Evolutionary conservation across 1,140 invertebrate genomes (phyloP), one percentile per base, ranked within the genome.

Genomic region (Euglossa dilemma): DNA sequence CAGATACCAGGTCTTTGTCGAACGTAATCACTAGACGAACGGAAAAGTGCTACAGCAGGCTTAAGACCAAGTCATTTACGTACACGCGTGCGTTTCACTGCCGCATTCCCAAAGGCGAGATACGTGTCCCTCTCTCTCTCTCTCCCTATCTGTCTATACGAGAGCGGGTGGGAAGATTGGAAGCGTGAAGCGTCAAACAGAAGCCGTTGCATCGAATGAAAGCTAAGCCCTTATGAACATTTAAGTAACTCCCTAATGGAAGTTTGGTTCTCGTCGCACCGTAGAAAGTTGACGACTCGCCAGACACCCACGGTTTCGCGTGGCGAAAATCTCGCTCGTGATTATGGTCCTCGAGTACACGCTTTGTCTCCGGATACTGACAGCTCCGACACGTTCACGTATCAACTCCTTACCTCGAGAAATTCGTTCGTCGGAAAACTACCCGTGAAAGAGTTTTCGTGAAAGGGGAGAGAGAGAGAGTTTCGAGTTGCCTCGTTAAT

Each of bases 201-300:
- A 59, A 61, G 66, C 81, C 67, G 66, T 73, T 88, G 70, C 77
- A 71, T 85, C 71, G 76, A 88, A 82, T 63, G 71, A 89, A 87
- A 80, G 67, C 84, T 66, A 63, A 85, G 75, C 83, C 84, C 83
- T 89, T 77, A 91, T 84, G 86, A 91, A 91, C 85, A 85, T 90
- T 91, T 91, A 87, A 91, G 88, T 88, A 88, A 91, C 87, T 90
- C 80, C 66, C 85, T 91, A 91, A 91, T 92, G 90, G 79, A 89
- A 88, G 83, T 83, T 86, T 66, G 67, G 85, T 71, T 83, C 80
- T 72, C 70, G 79, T 82, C 80, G 80, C 82, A 78, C 23, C 67
- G 74, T 45, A 52, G 80, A 86, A 89, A 91, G 85, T 91, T 87
- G 85, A 91, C 72, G 84, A 85, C 83, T 90, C 69, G 83, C 76